A percentile compares a stretch with the other conserved stretches of the same genome.
phyloP scores from a whole-genome alignment of 2,113 vertebrate genomes.

The Menidia beryllina region DNA sequence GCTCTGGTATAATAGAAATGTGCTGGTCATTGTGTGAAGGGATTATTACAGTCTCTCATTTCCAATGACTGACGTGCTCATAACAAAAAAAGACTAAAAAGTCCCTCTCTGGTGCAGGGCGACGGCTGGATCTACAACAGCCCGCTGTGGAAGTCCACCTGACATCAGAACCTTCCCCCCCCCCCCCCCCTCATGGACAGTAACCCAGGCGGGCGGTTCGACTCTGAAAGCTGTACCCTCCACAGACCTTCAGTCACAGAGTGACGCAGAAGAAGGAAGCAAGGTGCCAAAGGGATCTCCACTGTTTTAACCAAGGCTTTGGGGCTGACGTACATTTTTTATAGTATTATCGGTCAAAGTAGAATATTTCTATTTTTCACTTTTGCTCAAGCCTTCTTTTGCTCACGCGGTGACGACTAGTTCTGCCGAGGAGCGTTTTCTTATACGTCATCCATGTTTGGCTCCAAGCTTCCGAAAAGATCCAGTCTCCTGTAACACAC shows the following conservation, averaged over 20 bases:
- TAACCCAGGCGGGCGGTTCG: constrained; percentile 31
- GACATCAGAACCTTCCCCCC: constrained; percentile 61
- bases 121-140: constrained; percentile 91
- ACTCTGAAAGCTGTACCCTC: neutral
- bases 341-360: constrained; percentile 77
- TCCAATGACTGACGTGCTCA: no score
- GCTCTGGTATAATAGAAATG: no score
- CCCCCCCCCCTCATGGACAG: constrained; percentile 14
- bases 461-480: constrained; percentile 46
- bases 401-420: constrained; percentile 74
- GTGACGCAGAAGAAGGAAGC: constrained; percentile 35
- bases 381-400: constrained; percentile 86
- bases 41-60: no score
- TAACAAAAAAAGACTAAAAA: no score
- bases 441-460: constrained; percentile 31
- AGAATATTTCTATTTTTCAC: constrained; percentile 92
- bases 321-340: constrained; percentile 69
- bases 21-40: no score
- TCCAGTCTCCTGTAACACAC: constrained; percentile 24
- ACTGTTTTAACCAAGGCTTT: constrained; percentile 13
- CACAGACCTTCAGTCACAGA: constrained; percentile 25
- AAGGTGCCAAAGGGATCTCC: constrained; percentile 71
- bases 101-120: constrained; percentile 75
- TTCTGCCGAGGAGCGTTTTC: constrained; percentile 21
- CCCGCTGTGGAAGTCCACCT: constrained; percentile 91